phyloP scores from a whole-genome alignment of 2,113 vertebrate species.

The Halichoeres trimaculatus region DNA sequence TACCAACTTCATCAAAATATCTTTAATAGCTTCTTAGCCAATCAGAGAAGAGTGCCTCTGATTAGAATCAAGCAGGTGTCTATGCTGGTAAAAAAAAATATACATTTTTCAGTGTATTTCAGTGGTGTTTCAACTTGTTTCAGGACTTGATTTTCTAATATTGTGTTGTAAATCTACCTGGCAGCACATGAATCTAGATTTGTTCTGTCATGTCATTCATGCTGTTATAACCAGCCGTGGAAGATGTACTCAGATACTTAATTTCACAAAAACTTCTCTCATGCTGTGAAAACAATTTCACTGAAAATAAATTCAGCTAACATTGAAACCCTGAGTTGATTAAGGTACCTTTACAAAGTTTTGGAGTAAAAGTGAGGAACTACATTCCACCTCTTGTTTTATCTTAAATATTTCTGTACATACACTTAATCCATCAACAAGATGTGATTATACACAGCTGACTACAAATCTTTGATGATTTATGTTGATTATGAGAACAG shows the following conservation, averaged over 20 bases:
- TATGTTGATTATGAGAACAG: neutral
- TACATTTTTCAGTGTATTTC: neutral
- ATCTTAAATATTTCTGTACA: neutral
- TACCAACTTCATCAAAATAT: no score
- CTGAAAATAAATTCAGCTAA: neutral
- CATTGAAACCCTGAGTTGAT: no score
- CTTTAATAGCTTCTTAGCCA: neutral
- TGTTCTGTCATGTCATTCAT: neutral
- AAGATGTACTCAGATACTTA: neutral
- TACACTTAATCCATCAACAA: slow-evolving; percentile 1
- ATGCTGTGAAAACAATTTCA: neutral
- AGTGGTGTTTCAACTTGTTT: neutral
- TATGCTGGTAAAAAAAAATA: neutral
- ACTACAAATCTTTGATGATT: slow-evolving; percentile 4
- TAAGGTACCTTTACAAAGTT: neutral
- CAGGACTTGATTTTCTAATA: neutral
- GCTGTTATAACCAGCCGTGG: neutral
- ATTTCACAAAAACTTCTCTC: no score
- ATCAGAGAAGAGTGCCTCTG: neutral
- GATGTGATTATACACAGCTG: neutral
- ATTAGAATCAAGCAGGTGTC: neutral
- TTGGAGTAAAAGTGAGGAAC: neutral
- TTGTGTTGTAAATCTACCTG: neutral
- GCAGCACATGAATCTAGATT: neutral
- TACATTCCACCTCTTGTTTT: neutral